A percentile compares a stretch with the other conserved stretches of the same genome.
phyloP scores from a whole-genome alignment of 2,797 vertebrate species.

The Periophthalmus magnuspinnatus region DNA sequence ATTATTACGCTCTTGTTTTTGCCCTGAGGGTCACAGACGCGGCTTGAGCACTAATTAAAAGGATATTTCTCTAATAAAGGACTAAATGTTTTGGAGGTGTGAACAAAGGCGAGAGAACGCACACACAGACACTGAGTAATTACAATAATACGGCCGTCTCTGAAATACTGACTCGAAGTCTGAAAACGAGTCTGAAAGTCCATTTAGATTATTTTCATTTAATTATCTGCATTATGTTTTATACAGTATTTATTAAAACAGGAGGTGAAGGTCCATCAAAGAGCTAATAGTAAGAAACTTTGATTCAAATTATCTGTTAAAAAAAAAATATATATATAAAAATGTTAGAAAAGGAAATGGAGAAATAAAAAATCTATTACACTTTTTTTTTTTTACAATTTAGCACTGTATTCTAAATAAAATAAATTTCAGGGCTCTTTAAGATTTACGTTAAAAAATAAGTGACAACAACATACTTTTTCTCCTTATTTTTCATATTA shows the following conservation, averaged over 20 bases:
- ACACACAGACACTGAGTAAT: neutral
- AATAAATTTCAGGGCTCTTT: no score
- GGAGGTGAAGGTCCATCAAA: neutral
- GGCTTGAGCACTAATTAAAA: conserved; percentile 5
- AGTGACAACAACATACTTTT: no score
- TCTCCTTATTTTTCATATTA: neutral
- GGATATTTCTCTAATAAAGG: conserved; percentile 9
- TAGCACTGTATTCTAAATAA: no score
- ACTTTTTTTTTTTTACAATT: no score
- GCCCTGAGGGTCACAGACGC: neutral
- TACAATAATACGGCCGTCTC: neutral
- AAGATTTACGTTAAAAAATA: no score
- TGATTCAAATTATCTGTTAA: no score
- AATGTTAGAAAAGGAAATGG: no score
- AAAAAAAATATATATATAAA: no score
- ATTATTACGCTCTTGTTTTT: neutral
- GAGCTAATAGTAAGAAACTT: no score
- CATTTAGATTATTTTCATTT: neutral
- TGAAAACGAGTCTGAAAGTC: neutral
- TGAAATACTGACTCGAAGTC: neutral
- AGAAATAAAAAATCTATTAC: no score
- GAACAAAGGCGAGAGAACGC: neutral
- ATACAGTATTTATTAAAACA: neutral
- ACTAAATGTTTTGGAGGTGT: conserved; percentile 7
- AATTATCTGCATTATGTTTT: neutral